phyloP scores from a whole-genome alignment of 1,140 invertebrate species.

The Apis dorsata region DNA sequence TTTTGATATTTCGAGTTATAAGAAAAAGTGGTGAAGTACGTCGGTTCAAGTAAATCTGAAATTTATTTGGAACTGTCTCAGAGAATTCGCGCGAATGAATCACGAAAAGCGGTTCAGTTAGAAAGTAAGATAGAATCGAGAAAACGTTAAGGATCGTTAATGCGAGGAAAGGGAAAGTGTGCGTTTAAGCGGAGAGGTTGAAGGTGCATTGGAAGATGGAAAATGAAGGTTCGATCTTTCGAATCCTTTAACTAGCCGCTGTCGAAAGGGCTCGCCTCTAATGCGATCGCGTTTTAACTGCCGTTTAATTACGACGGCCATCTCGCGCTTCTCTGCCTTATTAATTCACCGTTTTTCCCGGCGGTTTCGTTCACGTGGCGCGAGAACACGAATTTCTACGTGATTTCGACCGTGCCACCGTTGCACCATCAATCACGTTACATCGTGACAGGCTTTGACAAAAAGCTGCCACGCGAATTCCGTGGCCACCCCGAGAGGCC shows the following conservation, averaged over 20 bases:
- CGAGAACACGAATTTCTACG: conserved; percentile 47
- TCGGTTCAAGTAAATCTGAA: no score
- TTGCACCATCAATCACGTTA: conserved; percentile 64
- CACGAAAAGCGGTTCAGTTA: neutral
- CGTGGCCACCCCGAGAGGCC: conserved; percentile 59
- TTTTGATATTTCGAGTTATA: no score
- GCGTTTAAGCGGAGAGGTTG: neutral
- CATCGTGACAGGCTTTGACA: conserved; percentile 68
- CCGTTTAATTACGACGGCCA: conserved; percentile 43
- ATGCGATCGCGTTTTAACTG: conserved; percentile 44
- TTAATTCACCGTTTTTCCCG: conserved; percentile 57
- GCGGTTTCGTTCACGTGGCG: conserved; percentile 32
- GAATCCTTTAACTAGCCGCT: conserved; percentile 11
- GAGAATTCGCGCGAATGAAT: neutral
- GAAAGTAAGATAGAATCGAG: neutral
- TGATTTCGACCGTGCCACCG: conserved; percentile 33
- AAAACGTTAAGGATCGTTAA: neutral
- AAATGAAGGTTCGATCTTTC: neutral
- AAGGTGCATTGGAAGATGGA: neutral
- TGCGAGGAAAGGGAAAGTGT: neutral
- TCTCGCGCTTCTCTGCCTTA: conserved; percentile 47
- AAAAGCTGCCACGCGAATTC: conserved; percentile 70
- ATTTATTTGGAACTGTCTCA: neutral
- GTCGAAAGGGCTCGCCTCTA: conserved; percentile 49
- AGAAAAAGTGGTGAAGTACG: no score